A percentile compares a stretch with the other conserved stretches of the same genome.
phyloP scores from a whole-genome alignment of 2,113 vertebrate genomes.

The Hirundichthys speculiger region DNA sequence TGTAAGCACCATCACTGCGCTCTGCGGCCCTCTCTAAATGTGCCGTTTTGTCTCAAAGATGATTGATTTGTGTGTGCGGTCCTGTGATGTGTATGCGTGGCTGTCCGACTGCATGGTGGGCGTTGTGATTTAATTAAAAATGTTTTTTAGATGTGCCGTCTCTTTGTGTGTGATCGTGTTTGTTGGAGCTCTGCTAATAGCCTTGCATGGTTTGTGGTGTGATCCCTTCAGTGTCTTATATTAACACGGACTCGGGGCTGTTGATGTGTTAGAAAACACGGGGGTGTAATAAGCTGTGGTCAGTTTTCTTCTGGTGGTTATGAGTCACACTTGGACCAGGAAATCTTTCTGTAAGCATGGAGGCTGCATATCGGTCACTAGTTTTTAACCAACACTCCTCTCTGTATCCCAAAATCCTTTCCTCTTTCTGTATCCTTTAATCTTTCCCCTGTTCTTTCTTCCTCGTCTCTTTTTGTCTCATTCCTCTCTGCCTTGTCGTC shows the following conservation, averaged over 20 bases:
- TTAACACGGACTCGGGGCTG: not conserved
- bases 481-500: not conserved
- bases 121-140: not conserved
- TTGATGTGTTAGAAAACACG: not conserved
- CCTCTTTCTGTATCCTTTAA: not conserved
- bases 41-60: slow-evolving; percentile 19
- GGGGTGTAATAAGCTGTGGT: no score
- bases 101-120: slow-evolving; percentile 57
- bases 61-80: slow-evolving; percentile 4
- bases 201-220: slow-evolving; percentile 46
- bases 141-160: slow-evolving; percentile 11
- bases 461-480: not conserved
- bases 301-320: no score
- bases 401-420: not conserved
- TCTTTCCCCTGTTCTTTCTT: not conserved
- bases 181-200: slow-evolving; percentile 27
- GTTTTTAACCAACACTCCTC: not conserved
- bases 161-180: slow-evolving; percentile 9
- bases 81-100: slow-evolving; percentile 13
- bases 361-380: slow-evolving; percentile 8
- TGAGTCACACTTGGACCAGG: not conserved
- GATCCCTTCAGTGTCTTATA: not conserved
- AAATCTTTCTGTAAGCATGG: slow-evolving; percentile 26
- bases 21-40: slow-evolving; percentile 57
- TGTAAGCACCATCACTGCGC: slow-evolving; percentile 88